Percentiles rank a stretch among this genome's conserved stretches.
Evolutionary conservation across 2,888 invertebrate genomes (phyloP).

Genomic region (Steromphala cineraria): DNA sequence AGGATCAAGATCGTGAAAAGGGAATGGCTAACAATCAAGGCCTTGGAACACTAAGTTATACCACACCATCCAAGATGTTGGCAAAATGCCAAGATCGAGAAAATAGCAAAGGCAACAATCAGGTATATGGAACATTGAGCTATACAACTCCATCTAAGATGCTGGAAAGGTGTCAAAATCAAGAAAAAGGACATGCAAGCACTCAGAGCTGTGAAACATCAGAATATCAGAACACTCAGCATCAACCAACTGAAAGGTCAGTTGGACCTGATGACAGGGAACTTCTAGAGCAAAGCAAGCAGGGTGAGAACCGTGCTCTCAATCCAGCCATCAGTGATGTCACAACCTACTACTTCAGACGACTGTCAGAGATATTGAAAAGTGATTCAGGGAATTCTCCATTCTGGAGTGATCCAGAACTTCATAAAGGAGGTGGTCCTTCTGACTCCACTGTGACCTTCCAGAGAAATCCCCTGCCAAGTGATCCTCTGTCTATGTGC

Average conservation of each 20-base stretch:
- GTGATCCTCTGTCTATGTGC: not conserved
- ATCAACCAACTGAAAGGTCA: no score
- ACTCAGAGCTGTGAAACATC: not conserved
- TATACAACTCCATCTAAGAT: slow-evolving; percentile 36
- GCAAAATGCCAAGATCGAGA: not conserved
- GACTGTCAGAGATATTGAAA: slow-evolving; percentile 1
- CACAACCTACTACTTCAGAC: slow-evolving; percentile 11
- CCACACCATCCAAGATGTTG: not conserved
- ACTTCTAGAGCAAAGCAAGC: not conserved
- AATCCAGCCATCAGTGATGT: slow-evolving; percentile 15
- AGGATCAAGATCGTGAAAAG: not conserved
- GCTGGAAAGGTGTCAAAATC: slow-evolving; percentile 23
- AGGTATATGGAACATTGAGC: slow-evolving; percentile 1
- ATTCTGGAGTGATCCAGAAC: not conserved
- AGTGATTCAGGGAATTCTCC: not conserved
- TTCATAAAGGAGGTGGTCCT: not conserved
- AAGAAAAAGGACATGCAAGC: not conserved
- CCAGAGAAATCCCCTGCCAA: not conserved
- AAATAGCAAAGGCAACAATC: not conserved
- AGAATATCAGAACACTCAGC: not conserved
- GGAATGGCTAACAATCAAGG: not conserved
- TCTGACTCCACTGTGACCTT: not conserved
- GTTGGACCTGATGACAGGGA: not conserved
- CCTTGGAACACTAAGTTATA: not conserved
- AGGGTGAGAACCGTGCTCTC: not conserved